Conservation (phyloP, 2,113 vertebrate genomes). For the Ornithorhynchus anatinus region DNA sequence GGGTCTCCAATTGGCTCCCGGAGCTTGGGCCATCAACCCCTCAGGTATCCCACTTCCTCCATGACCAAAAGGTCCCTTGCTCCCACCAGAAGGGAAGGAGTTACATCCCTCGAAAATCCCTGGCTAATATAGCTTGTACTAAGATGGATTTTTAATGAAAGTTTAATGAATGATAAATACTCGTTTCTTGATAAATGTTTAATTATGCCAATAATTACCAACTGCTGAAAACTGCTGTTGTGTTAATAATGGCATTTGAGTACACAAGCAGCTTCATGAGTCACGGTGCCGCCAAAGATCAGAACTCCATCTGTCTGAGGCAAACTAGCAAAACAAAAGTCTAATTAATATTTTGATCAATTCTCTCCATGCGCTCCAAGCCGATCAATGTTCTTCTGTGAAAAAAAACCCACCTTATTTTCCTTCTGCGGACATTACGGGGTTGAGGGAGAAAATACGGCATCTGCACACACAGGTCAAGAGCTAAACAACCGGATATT, state of each 20-base stretch:
- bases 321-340: constrained; percentile 79
- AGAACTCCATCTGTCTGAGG: constrained; percentile 78
- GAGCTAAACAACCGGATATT: too few relatives aligned
- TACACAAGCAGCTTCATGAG: constrained; percentile 78
- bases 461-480: too few relatives aligned
- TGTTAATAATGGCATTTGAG: constrained; percentile 85
- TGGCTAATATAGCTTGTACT: constrained; percentile 75
- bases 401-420: constrained; percentile 39
- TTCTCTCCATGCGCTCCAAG: constrained; percentile 66
- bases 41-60: constrained; percentile 17
- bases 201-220: constrained; percentile 90
- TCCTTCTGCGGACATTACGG: constrained; percentile 18
- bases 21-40: too few relatives aligned
- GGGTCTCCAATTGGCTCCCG: too few relatives aligned
- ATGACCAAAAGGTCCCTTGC: constrained; percentile 40
- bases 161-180: constrained; percentile 87
- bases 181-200: constrained; percentile 86
- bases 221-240: constrained; percentile 87
- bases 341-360: constrained; percentile 80
- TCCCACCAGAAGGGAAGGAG: constrained; percentile 73
- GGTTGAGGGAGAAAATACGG: constrained; percentile 36
- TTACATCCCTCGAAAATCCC: constrained; percentile 76
- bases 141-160: constrained; percentile 85
- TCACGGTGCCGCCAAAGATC: constrained; percentile 77
- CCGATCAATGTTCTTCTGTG: constrained; percentile 57